Conservation (phyloP, 2,113 vertebrate genomes). For the Lagenorhynchus albirostris region DNA sequence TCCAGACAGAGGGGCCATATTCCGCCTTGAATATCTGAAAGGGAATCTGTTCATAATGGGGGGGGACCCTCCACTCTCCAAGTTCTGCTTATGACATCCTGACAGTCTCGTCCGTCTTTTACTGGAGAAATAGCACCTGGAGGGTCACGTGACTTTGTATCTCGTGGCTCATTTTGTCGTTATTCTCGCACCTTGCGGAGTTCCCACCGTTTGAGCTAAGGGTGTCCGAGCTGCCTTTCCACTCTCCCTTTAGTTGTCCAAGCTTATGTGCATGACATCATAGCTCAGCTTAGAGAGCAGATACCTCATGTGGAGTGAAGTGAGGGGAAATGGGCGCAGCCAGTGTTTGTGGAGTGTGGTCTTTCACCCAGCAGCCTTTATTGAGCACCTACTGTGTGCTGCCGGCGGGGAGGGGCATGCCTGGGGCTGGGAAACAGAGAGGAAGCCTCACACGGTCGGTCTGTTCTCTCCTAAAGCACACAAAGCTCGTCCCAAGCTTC, state of each 20-base stretch:
- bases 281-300: not conserved
- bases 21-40: not conserved
- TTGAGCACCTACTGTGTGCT: not conserved
- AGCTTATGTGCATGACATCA: not conserved
- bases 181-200: not conserved
- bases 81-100: not conserved
- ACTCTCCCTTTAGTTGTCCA: not conserved
- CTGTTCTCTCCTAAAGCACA: accelerated
- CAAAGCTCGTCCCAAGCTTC: not conserved
- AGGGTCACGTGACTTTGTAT: not conserved
- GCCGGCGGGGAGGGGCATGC: not conserved
- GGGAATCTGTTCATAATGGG: not conserved
- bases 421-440: too few relatives aligned
- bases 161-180: not conserved
- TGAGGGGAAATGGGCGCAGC: not conserved
- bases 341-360: accelerated
- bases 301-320: not conserved
- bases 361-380: not conserved
- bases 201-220: not conserved
- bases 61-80: too few relatives aligned
- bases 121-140: not conserved
- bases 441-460: too few relatives aligned
- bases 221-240: not conserved
- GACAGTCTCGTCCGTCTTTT: accelerated
- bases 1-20: not conserved